Evolutionary conservation across 1,140 invertebrate genomes (phyloP), one percentile per base, ranked within the genome.

Genomic region (Odontomachus brunneus): DNA sequence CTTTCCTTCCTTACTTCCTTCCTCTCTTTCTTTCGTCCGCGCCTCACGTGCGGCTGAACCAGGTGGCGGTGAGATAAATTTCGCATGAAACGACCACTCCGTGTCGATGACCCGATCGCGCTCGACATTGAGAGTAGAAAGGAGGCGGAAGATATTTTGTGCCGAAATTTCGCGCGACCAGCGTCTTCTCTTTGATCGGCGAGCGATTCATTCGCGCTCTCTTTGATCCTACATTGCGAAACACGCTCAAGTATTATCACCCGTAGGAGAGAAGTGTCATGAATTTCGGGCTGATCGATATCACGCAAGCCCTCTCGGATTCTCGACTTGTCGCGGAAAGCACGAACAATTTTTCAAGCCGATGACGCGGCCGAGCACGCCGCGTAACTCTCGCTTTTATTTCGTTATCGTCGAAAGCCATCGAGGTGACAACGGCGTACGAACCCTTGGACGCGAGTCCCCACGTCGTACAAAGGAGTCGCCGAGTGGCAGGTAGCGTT

Each of bases 1-100:
- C 38, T 7, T 44, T n/a, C 17, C 53, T 17, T 17, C 48, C 29
- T 33, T 33, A 2, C 29, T 33, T 33, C 29, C 29, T 33, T 33
- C 29, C 38, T 24, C 19, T 19, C 19, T 26, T 22, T 12, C 14
- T 29, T n/a, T 24, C 26, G 49, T 24, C 82, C 59, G 67, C 14
- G 12, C 22, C n/a, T 22, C 75, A 62, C 19, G 0, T 14, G 11
- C 29, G 5, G 29, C 2, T 33, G 33, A 55, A 78, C 22, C 33
- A 78, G 62, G 55, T 49, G 53, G 73, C 65, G 60, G 59, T 17
- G 24, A 63, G 83, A 90, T 86, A 85, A 91, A 89, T 90, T 89
- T 85, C 85, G 65, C 84, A 63, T 83, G 88, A 84, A 90, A 90
- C 88, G 75, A 66, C 81, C 62, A 69, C 69, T 48, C 55, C 72